Conservation (phyloP, 2,113 vertebrate species). For the Ariopsis seemanni region DNA sequence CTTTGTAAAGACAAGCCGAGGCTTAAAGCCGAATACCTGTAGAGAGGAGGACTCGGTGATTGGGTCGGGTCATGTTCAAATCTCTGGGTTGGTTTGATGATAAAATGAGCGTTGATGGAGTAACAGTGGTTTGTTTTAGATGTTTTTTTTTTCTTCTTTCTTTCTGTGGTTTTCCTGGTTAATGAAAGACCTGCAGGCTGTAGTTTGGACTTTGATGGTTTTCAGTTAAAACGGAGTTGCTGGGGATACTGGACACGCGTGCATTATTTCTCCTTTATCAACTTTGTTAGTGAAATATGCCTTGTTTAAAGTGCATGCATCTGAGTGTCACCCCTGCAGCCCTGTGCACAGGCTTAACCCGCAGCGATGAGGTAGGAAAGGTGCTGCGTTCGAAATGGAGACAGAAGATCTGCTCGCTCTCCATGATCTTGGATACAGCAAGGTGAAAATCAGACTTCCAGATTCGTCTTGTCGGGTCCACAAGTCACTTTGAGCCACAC, state of each 20-base stretch:
- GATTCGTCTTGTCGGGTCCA: background rate
- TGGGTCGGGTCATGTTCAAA: conserved; percentile 1
- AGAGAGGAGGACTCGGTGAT: background rate
- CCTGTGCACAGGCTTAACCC: background rate
- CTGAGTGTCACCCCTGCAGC: background rate
- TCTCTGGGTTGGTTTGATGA: background rate
- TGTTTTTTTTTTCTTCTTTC: background rate
- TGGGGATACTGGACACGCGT: background rate
- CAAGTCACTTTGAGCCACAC: conserved; percentile 12
- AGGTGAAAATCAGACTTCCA: background rate
- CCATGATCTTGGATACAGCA: too few relatives aligned
- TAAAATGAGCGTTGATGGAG: background rate
- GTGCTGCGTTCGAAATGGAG: background rate
- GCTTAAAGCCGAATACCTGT: conserved; percentile 28
- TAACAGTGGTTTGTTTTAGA: background rate
- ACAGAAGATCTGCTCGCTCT: background rate
- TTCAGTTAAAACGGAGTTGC: conserved; percentile 6
- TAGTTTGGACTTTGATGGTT: conserved; percentile 7
- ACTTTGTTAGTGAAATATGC: conserved; percentile 6
- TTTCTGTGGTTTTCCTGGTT: background rate
- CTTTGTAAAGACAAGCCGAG: background rate
- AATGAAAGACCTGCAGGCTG: background rate
- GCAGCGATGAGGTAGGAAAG: background rate
- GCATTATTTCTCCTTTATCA: background rate
- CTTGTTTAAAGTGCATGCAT: background rate